Evolutionary conservation across 2,113 vertebrate genomes (phyloP).

Genomic region (Nesoenas mayeri): DNA sequence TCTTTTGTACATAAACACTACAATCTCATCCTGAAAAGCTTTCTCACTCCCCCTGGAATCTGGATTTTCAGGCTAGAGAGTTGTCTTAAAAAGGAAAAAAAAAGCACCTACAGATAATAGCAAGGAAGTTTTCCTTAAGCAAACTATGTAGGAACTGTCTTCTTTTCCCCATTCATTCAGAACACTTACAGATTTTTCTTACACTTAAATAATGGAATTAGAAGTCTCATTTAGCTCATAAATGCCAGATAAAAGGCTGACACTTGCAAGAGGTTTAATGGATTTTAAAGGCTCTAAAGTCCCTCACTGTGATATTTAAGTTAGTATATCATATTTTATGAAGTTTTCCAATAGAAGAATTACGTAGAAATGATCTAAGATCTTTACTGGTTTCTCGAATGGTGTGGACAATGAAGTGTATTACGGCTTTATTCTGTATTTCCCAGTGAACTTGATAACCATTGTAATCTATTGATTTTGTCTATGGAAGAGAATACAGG

Average conservation of each 20-base stretch:
- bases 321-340: background rate
- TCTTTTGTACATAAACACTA: background rate
- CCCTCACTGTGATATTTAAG: background rate
- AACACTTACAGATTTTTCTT: background rate
- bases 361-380: background rate
- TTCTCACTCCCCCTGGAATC: background rate
- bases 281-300: background rate
- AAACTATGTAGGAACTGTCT: background rate
- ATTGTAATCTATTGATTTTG: background rate
- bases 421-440: background rate
- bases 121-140: background rate
- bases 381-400: background rate
- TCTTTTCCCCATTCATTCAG: background rate
- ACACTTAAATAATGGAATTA: background rate
- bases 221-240: background rate
- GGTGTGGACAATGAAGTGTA: background rate
- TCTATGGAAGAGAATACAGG: background rate
- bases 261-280: background rate
- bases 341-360: background rate
- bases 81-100: background rate
- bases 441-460: background rate
- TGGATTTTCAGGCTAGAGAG: conserved; percentile 9
- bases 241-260: background rate
- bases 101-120: background rate
- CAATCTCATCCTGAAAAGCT: background rate